Conservation (phyloP, 2,113 vertebrate genomes). For the Larimichthys polyactis region DNA sequence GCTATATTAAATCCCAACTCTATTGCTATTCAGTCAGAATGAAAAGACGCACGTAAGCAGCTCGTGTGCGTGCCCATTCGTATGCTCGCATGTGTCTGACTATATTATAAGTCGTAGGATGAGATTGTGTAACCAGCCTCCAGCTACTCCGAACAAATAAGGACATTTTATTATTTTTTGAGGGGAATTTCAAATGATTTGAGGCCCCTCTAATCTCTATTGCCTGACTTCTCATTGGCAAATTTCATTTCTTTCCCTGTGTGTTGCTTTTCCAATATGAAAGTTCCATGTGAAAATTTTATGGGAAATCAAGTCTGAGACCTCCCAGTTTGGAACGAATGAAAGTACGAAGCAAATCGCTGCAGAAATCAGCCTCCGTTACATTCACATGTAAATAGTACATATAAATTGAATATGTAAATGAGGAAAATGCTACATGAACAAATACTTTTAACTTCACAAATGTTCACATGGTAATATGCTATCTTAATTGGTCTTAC, state of each 20-base stretch:
- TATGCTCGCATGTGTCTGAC: constrained; percentile 8
- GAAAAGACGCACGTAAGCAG: not conserved
- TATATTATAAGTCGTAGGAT: constrained; percentile 15
- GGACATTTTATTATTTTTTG: constrained; percentile 33
- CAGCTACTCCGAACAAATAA: constrained; percentile 41
- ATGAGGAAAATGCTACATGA: constrained; percentile 26
- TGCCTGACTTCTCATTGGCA: constrained; percentile 35
- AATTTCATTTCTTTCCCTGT: constrained; percentile 39
- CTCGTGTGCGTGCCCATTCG: not conserved
- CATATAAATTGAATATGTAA: constrained; percentile 39
- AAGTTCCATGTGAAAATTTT: constrained; percentile 30
- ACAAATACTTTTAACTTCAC: constrained; percentile 26
- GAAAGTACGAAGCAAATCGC: constrained; percentile 22
- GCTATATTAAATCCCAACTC: constrained; percentile 36
- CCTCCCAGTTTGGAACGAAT: constrained; percentile 38
- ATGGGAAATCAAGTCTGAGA: constrained; percentile 35
- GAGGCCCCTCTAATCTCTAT: constrained; percentile 44
- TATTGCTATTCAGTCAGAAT: constrained; percentile 5
- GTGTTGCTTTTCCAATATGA: constrained; percentile 20
- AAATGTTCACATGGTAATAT: constrained; percentile 29
- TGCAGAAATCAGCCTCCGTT: constrained; percentile 18
- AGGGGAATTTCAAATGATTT: constrained; percentile 29
- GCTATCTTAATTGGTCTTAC: constrained; percentile 45
- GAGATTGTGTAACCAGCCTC: constrained; percentile 26
- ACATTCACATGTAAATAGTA: constrained; percentile 41